Evolutionary conservation across 2,888 invertebrate species (phyloP), one percentile per base, ranked within the genome.

Genomic region (Lepidochrysops patricia): DNA sequence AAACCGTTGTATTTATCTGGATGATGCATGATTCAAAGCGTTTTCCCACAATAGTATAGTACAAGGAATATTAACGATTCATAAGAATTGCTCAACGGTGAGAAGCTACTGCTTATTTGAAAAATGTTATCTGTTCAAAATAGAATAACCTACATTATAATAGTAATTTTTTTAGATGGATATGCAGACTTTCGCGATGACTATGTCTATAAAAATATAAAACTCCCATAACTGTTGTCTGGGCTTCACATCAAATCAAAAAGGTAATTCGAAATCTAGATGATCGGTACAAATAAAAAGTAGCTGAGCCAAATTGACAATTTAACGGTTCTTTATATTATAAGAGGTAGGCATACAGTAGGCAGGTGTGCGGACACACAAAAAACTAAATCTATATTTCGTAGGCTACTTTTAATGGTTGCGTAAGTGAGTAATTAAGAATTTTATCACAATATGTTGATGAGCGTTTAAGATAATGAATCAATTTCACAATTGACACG

Each of bases 241-340:
- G 34, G 34, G 13, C n/a, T 32, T 32, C 7, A 34, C n/a, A n/a
- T 34, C 15, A 43, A 43, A 43, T 43, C 9, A 43, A 43, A 43
- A 43, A 23, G 9, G 9, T 19, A 23, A 23, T 43, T 43, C 4
- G 9, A 23, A 43, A 12, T 43, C 19, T 43, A 43, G 37, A 43
- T 43, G 5, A 43, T 26, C 15, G 26, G 43, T 25, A 57, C 26
- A 26, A 50, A 61, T 57, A 64, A 65, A 62, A 61, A 72, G 74
- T 71, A 70, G 73, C 71, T 68, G 69, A 72, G 61, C 75, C 73
- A 70, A 72, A 75, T 68, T 70, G 62, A 67, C 64, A 67, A 71
- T 73, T 71, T 66, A 71, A 70, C 71, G 68, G 68, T 64, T 61
- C 58, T 57, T 62, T 63, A 63, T 64, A n/a, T n/a, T n/a, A 63